Conservation (phyloP, 2,113 vertebrate species). For the Microcebus murinus region DNA sequence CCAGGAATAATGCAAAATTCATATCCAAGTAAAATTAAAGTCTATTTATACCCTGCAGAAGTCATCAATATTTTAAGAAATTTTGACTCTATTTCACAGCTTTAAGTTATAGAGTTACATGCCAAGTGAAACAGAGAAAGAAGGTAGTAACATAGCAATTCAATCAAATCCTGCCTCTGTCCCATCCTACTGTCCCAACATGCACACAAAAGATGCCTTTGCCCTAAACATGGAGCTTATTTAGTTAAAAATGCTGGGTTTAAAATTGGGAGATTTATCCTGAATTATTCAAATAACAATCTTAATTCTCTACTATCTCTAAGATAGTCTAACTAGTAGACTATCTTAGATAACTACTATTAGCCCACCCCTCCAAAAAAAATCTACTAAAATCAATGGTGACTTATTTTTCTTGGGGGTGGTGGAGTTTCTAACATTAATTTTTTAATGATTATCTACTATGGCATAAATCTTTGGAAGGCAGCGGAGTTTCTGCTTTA, state of each 20-base stretch:
- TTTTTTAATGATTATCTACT: slow-evolving; percentile 4
- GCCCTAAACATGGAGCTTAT: not conserved
- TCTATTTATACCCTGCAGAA: not conserved
- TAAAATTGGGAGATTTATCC: slow-evolving; percentile 8
- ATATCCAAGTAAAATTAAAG: not conserved
- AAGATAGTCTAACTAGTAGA: not conserved
- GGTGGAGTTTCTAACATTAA: not conserved
- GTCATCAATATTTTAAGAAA: not conserved
- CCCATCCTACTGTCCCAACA: not conserved
- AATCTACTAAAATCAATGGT: not conserved
- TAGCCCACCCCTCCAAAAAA: not conserved
- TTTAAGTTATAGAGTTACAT: not conserved
- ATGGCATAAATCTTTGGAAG: not conserved
- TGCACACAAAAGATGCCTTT: not conserved
- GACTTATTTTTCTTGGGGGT: not conserved
- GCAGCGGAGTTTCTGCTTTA: not conserved
- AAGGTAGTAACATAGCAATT: not conserved
- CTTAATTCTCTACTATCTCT: not conserved
- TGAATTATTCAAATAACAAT: not conserved
- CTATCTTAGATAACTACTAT: not conserved
- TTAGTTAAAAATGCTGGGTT: not conserved
- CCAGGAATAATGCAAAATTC: not conserved
- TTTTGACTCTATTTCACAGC: not conserved
- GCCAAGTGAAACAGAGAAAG: not conserved
- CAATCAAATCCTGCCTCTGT: not conserved